A percentile compares a stretch with the other conserved stretches of the same genome.
Evolutionary conservation across 2,888 invertebrate species (phyloP).

Genomic region (Lagria hirta): DNA sequence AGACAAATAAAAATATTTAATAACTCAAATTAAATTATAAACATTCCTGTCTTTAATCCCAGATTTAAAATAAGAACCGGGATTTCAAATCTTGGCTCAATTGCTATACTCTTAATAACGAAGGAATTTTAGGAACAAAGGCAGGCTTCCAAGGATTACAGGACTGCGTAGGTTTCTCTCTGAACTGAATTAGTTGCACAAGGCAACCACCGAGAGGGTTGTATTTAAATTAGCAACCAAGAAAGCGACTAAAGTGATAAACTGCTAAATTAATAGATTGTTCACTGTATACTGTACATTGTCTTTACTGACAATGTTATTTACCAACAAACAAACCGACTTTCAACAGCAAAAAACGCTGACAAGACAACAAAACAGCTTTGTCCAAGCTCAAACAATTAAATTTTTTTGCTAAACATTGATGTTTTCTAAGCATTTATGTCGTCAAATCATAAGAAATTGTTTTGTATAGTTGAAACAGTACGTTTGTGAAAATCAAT

Average conservation of each 20-base stretch:
- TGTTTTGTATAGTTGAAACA: too few species aligned
- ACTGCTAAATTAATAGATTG: constrained; percentile 47
- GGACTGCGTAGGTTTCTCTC: constrained; percentile 35
- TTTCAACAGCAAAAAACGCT: constrained; percentile 13
- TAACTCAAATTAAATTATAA: too few species aligned
- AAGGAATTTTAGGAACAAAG: constrained; percentile 44
- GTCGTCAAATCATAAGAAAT: too few species aligned
- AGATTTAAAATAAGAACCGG: too few species aligned
- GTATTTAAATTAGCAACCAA: constrained; percentile 49
- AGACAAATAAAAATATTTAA: too few species aligned
- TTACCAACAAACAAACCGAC: constrained; percentile 19
- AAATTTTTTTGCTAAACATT: too few species aligned
- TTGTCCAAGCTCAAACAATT: too few species aligned
- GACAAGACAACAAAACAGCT: too few species aligned
- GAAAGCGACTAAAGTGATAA: constrained; percentile 48
- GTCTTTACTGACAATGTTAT: constrained; percentile 18
- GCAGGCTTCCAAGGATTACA: constrained; percentile 42
- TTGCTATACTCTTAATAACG: constrained; percentile 44
- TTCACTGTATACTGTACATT: constrained; percentile 30
- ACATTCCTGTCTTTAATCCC: too few species aligned
- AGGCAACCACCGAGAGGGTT: constrained; percentile 36
- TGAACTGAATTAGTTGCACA: constrained; percentile 37
- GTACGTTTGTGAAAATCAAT: too few species aligned
- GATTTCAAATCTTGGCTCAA: constrained; percentile 42
- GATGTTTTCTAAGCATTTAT: too few species aligned